These are phyloP conservation scores for Griposia aprilina DNA, from an alignment of 2,888 invertebrate species.

Conservation along the genomic window DNA sequence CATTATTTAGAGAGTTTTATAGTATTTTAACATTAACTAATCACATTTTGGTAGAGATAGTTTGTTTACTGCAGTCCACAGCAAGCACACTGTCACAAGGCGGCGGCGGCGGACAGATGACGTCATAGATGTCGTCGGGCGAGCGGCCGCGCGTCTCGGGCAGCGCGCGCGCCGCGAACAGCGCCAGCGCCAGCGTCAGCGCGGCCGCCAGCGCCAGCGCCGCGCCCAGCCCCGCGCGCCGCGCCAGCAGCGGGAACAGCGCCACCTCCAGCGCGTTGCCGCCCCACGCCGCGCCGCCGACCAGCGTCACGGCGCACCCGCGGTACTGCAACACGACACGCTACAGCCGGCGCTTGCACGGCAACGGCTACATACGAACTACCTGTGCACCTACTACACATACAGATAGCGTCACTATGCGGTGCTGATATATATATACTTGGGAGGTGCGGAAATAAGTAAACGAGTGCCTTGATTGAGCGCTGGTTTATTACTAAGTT, in stretches of 20 bases:
- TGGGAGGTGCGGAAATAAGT: no score
- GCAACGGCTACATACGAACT: neutral
- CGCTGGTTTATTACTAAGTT: no score
- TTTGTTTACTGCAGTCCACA: conserved; percentile 1
- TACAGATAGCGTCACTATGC: neutral
- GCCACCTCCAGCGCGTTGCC: conserved; percentile 78
- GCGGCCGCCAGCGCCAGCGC: conserved; percentile 74
- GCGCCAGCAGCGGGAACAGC: conserved; percentile 73
- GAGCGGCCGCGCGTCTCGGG: conserved; percentile 77
- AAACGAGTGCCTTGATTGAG: no score
- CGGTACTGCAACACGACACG: conserved; percentile 75
- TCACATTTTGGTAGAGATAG: conserved; percentile 48
- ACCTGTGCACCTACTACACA: neutral
- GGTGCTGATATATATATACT: no score
- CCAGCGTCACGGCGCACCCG: conserved; percentile 77
- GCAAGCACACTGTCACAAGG: conserved; percentile 9
- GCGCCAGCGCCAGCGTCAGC: conserved; percentile 71
- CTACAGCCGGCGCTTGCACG: no score
- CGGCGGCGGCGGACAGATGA: conserved; percentile 45
- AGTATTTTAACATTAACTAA: neutral
- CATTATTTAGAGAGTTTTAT: neutral
- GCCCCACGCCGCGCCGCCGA: conserved; percentile 71
- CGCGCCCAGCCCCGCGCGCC: conserved; percentile 35
- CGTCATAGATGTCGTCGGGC: conserved; percentile 74
- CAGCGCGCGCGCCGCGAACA: conserved; percentile 69